Percentiles rank a stretch among this genome's conserved stretches.
Conservation (phyloP, 2,113 vertebrate genomes). For the Dipodomys spectabilis region DNA sequence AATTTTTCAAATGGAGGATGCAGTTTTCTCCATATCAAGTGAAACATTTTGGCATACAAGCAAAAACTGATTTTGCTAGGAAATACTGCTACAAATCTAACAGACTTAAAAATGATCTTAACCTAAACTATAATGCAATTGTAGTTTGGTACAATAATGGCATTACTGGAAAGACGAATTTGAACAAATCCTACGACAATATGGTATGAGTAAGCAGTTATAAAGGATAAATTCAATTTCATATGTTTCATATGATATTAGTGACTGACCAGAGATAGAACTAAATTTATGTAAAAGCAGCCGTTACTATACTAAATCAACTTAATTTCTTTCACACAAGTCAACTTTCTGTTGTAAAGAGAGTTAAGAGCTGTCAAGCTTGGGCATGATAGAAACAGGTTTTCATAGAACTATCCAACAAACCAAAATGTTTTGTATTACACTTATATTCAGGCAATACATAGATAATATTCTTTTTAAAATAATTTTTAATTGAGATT, state of each 20-base stretch:
- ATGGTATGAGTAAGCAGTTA: neutral
- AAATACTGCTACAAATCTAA: neutral
- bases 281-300: neutral
- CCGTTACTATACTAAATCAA: neutral
- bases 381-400: neutral
- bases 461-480: neutral
- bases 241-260: neutral
- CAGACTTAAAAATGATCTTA: neutral
- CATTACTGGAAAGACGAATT: neutral
- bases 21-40: neutral
- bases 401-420: neutral
- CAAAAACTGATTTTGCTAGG: neutral
- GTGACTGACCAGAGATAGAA: neutral
- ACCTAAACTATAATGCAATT: neutral
- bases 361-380: neutral
- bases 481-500: too few relatives aligned
- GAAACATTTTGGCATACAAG: neutral
- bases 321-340: constrained; percentile 1
- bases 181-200: neutral
- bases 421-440: neutral
- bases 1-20: neutral
- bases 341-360: neutral
- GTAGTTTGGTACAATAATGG: neutral
- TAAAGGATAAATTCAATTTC: too few relatives aligned
- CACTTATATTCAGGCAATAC: neutral